Base-by-base conservation (phyloP, 2,797 vertebrate genomes). In the Rhynchonycteris naso region DNA sequence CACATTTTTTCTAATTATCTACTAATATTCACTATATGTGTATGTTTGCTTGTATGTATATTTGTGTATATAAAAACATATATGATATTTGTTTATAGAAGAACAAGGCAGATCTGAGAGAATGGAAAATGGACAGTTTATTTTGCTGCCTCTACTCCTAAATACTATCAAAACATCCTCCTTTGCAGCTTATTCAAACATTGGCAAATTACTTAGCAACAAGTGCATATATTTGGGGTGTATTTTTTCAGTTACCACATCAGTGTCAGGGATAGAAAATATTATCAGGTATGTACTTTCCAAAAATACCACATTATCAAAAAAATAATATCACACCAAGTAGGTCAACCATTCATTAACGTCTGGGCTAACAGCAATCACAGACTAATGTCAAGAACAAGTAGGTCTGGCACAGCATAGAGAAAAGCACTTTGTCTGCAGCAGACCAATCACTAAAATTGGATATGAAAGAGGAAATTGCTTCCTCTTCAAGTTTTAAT, bases 211-310 rank as follows among this genome's bases (percentile, higher is more conserved):
- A 91, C 84, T 87, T 94, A 96, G 78, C 81, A 97, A 92, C 61
- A 88, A 65, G 91, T 79, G 72, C 80, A 89, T 97, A 85, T 66
- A 84, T 90, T 96, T 83, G 28, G 76, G 59, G 14, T 82, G 16
- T 95, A 63, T 82, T 97, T 96, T 96, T 94, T 92, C 90, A 96
- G 95, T 97, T 91, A 95, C 95, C 95, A 94, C 95, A 97, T 96
- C 86, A 96, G 63, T 96, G 96, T 97, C 94, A 95, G 35, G 97
- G 76, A 97, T 97, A 97, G 97, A 94, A 97, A 97, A 97, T 97
- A 97, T 93, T 96, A 97, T 97, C 96, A 91, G 90, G 50, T 35
- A 33, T 90, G 82, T 22, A 71, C 68, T 79, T 97, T 95, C 95
- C 87, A 92, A 95, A 96, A 97, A 93, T 87, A 90, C 26, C 95